Base-by-base conservation (phyloP, 1,140 invertebrate species). In the Drosophila sp. region DNA sequence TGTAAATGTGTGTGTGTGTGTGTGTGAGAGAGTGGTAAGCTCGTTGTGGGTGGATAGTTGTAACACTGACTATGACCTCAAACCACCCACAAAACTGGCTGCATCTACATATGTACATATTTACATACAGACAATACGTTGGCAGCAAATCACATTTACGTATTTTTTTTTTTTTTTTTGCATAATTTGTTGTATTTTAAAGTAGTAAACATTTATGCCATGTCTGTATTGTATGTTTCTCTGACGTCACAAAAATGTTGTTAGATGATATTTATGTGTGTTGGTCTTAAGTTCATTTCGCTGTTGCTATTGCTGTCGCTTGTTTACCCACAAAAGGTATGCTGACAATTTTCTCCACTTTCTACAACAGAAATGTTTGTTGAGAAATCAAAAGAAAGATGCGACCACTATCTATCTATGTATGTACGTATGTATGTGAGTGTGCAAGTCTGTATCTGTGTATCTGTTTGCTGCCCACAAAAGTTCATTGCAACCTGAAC, bases 321-420 rank as follows among this genome's bases (percentile, higher is more conserved):
- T 70, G 33, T 27, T 55, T 67, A 72, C 84, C 79, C 79, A 79
- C 83, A 81, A 87, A 81, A 76, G 81, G 76, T 79, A 73, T 73
- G 76, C 76, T 76, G 61, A 79, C 76, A 76, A 79, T 79, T 79
- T 79, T 79, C 76, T 76, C 76, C 84, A 89, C 83, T 87, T 87
- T 87, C 83, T 87, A 89, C 83, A 72, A 83, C 84, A 87, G 75
- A 87, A 83, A 87, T 87, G 83, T 76, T 87, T 87, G 83, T 76
- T 87, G 83, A 87, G 83, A 87, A 89, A 87, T 89, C 84, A 87
- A 87, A 86, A 82, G 44, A 85, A 89, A 83, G 84, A 89, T 87
- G 83, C 83, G 79, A 87, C 79, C 76, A 72, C 76, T 68, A 66
- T 78, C 66, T 70, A 68, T 76, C 10, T 7, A 11, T 50, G 25